These are phyloP conservation scores for Tachuris rubrigastra DNA, from an alignment of 2,113 vertebrate genomes.

Conservation along the genomic window DNA sequence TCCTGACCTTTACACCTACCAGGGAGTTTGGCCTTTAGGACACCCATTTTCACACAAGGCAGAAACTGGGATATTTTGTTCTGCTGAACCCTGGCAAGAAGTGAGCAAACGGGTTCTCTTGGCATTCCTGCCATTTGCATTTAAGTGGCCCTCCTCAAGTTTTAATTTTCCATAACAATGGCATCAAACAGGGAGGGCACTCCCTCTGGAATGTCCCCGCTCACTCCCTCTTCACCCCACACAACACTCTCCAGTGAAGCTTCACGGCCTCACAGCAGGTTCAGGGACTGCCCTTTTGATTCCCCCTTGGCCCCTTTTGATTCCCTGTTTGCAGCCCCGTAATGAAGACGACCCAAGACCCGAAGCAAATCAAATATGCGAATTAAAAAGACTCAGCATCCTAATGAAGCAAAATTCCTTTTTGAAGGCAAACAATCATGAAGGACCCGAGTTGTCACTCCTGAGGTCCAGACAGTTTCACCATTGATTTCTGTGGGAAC, in stretches of 20 bases:
- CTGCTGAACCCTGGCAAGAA: neutral
- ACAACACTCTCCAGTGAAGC: neutral
- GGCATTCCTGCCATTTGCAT: neutral
- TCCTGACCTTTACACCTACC: neutral
- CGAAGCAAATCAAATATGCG: neutral
- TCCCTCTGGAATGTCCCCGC: neutral
- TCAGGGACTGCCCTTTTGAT: neutral
- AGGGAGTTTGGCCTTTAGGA: neutral
- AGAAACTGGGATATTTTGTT: constrained; percentile 12
- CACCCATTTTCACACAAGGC: neutral
- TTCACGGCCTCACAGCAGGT: neutral
- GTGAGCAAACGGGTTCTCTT: neutral
- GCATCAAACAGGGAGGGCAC: neutral
- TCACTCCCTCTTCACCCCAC: neutral
- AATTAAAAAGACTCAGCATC: neutral
- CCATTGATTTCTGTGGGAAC: neutral
- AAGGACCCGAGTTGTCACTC: neutral
- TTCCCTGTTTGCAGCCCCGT: neutral
- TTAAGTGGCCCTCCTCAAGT: neutral
- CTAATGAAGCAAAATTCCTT: constrained; percentile 22
- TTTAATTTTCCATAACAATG: constrained; percentile 26
- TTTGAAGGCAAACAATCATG: neutral
- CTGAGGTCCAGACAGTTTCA: neutral
- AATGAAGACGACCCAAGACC: neutral
- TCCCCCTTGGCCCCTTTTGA: neutral